phyloP scores from a whole-genome alignment of 2,113 vertebrate genomes.

The Pycnonotus jocosus region DNA sequence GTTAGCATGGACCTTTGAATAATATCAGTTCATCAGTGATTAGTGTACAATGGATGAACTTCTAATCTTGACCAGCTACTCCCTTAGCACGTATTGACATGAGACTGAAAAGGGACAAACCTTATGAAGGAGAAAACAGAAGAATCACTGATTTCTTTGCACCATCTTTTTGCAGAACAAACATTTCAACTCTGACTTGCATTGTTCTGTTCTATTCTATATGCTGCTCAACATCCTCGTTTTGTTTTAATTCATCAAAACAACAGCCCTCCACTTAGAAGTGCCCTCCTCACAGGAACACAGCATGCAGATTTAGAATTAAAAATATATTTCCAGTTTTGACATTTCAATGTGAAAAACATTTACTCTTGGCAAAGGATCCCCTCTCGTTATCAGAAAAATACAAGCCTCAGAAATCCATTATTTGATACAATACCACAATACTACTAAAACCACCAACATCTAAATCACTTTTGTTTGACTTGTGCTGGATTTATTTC shows the following conservation, averaged over 20 bases:
- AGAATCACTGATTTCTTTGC: background rate
- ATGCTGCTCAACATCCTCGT: background rate
- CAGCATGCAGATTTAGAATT: background rate
- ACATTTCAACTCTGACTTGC: background rate
- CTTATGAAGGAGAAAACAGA: background rate
- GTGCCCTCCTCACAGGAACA: background rate
- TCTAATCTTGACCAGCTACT: background rate
- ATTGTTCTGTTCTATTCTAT: background rate
- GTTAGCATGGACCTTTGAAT: background rate
- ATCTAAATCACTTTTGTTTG: background rate
- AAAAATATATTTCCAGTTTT: background rate
- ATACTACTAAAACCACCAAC: background rate
- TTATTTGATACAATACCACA: background rate
- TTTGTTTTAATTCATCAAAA: background rate
- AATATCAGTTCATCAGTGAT: background rate
- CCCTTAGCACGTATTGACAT: background rate
- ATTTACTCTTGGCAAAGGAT: background rate
- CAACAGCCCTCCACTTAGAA: background rate
- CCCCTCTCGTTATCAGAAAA: constrained; percentile 18
- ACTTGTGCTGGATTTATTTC: background rate
- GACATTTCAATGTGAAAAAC: background rate
- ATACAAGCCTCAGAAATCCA: background rate
- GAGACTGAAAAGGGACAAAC: background rate
- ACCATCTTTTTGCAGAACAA: background rate
- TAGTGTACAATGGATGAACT: background rate